Evolutionary conservation across 2,113 vertebrate genomes (phyloP).

Genomic region (Drymodes brunneopygia): DNA sequence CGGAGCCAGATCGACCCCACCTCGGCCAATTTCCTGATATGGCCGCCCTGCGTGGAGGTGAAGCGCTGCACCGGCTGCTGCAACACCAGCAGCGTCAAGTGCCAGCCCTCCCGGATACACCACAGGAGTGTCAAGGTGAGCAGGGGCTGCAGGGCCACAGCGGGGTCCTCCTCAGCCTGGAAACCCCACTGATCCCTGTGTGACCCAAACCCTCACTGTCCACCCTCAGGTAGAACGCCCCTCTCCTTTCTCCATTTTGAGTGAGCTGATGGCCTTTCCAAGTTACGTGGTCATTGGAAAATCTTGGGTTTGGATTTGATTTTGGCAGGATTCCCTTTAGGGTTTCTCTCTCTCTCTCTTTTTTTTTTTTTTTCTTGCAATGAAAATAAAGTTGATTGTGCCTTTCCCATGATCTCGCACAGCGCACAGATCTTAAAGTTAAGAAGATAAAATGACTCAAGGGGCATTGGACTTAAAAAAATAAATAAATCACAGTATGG

Average conservation of each 20-base stretch:
- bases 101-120: conserved; percentile 89
- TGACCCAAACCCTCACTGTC: not conserved
- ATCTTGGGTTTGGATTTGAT: not conserved
- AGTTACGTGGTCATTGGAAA: not conserved
- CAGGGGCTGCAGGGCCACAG: not conserved
- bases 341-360: not conserved
- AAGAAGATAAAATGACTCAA: conserved; percentile 52
- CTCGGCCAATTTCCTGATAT: conserved; percentile 97
- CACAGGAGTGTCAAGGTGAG: conserved; percentile 95
- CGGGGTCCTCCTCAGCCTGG: not conserved
- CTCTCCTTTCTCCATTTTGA: not conserved
- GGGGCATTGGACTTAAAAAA: conserved; percentile 56
- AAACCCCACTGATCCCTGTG: rapidly evolving
- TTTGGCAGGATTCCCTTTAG: conserved; percentile 28
- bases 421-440: conserved; percentile 25
- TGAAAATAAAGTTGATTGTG: conserved; percentile 15
- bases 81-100: conserved; percentile 94
- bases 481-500: conserved; percentile 39
- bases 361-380: not conserved
- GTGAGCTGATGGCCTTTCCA: not conserved
- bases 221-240: not conserved
- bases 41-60: conserved; percentile 98
- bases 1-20: conserved; percentile 98
- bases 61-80: conserved; percentile 96
- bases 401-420: conserved; percentile 43